phyloP scores from a whole-genome alignment of 2,888 invertebrate genomes.

The Amblyjoppa proteus region DNA sequence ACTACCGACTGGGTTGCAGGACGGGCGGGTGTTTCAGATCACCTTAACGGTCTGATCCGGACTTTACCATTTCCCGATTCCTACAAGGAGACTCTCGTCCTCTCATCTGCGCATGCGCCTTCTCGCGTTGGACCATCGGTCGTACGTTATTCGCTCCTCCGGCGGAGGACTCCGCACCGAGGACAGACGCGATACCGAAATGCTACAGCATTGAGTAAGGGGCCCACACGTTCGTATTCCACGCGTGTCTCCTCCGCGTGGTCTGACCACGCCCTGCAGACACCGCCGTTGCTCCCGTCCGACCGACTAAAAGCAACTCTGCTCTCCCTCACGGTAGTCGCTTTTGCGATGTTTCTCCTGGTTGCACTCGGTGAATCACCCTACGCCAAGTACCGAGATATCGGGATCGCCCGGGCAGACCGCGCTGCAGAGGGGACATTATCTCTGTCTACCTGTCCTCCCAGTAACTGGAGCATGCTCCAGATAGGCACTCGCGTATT shows the following conservation, averaged over 20 bases:
- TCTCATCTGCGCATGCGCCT: neutral
- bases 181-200: conserved; percentile 38
- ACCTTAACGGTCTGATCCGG: too few relatives aligned
- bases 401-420: conserved; percentile 12
- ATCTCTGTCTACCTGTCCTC: conserved; percentile 25
- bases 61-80: too few relatives aligned
- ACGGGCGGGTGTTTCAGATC: too few relatives aligned
- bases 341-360: conserved; percentile 5
- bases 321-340: neutral
- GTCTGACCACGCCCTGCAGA: conserved; percentile 31
- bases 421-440: neutral
- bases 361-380: conserved; percentile 73
- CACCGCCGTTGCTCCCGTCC: conserved; percentile 3
- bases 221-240: conserved; percentile 44
- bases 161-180: neutral
- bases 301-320: neutral
- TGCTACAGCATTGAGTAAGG: conserved; percentile 7
- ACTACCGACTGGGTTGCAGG: too few relatives aligned
- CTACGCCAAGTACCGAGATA: conserved; percentile 67
- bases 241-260: conserved; percentile 15
- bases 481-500: conserved; percentile 60
- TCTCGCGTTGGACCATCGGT: neutral
- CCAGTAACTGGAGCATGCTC: conserved; percentile 71
- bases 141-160: neutral
- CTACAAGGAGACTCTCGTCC: neutral